Conservation (phyloP, 2,888 invertebrate genomes). For the Nomada flava region DNA sequence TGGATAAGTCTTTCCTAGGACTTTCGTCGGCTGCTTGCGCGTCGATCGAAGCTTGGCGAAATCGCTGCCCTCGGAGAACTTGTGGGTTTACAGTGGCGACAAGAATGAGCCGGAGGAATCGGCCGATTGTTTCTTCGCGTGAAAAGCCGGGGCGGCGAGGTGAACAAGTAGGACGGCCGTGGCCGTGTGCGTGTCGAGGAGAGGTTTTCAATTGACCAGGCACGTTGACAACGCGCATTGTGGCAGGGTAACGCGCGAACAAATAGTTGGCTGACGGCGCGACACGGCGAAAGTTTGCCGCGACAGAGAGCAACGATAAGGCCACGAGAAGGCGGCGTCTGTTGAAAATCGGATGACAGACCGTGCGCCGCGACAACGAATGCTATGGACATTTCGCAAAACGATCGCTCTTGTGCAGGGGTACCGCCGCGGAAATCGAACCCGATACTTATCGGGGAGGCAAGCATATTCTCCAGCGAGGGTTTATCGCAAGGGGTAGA, state of each 20-base stretch:
- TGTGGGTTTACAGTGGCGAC: not conserved
- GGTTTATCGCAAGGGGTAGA: not conserved
- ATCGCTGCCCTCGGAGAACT: not conserved
- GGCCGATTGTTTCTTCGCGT: slow-evolving; percentile 16
- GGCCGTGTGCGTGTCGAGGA: not conserved
- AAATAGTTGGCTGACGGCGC: slow-evolving; percentile 17
- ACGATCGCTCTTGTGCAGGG: not conserved
- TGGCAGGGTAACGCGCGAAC: slow-evolving; percentile 31
- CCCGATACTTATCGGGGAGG: not conserved
- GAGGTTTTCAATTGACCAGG: slow-evolving; percentile 9
- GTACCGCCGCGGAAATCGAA: slow-evolving; percentile 28
- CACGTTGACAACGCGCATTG: slow-evolving; percentile 19
- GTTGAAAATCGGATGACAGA: slow-evolving; percentile 62
- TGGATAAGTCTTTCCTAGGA: slow-evolving; percentile 64
- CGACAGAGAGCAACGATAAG: slow-evolving; percentile 55
- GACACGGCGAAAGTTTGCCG: slow-evolving; percentile 45
- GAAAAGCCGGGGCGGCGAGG: slow-evolving; percentile 5
- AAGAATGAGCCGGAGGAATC: not conserved
- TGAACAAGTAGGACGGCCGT: not conserved
- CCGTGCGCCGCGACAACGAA: not conserved
- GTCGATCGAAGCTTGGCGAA: slow-evolving; percentile 9
- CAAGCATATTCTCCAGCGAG: not conserved
- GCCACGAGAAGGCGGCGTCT: slow-evolving; percentile 61
- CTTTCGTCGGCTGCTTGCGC: slow-evolving; percentile 72
- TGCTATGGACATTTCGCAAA: not conserved